phyloP scores from a whole-genome alignment of 2,113 vertebrate genomes.

The Leptobrachium ailaonicum region DNA sequence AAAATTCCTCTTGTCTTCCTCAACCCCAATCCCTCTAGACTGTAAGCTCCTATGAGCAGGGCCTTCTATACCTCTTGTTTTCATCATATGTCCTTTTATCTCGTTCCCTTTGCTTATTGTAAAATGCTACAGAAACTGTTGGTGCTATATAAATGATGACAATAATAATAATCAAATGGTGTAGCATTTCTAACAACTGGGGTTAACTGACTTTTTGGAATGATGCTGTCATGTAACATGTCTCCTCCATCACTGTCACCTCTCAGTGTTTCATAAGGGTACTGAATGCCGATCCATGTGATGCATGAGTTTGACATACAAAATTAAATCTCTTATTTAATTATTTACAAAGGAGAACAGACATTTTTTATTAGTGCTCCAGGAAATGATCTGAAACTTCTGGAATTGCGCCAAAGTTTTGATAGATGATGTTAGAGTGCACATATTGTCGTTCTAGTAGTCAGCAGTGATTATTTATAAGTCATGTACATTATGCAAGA shows the following conservation, averaged over 20 bases:
- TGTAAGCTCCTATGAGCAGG: no score
- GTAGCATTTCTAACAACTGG: not conserved
- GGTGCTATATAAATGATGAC: no score
- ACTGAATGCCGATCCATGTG: not conserved
- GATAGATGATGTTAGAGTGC: constrained; percentile 6
- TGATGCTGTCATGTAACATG: not conserved
- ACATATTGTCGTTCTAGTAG: not conserved
- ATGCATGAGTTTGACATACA: not conserved
- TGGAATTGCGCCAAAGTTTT: not conserved
- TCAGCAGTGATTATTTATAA: not conserved
- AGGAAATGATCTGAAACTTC: not conserved
- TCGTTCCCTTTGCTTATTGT: no score
- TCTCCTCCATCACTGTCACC: not conserved
- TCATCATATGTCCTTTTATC: no score
- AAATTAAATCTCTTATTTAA: not conserved
- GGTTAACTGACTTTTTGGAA: not conserved
- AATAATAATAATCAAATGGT: no score
- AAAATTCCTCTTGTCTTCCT: no score
- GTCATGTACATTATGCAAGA: not conserved
- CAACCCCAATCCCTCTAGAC: no score
- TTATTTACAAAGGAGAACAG: not conserved
- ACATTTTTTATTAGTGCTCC: not conserved
- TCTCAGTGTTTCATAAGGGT: not conserved
- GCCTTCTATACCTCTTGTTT: no score
- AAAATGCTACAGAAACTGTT: no score